Base-by-base conservation (phyloP, 2,888 invertebrate genomes). In the Elmis aenea region DNA sequence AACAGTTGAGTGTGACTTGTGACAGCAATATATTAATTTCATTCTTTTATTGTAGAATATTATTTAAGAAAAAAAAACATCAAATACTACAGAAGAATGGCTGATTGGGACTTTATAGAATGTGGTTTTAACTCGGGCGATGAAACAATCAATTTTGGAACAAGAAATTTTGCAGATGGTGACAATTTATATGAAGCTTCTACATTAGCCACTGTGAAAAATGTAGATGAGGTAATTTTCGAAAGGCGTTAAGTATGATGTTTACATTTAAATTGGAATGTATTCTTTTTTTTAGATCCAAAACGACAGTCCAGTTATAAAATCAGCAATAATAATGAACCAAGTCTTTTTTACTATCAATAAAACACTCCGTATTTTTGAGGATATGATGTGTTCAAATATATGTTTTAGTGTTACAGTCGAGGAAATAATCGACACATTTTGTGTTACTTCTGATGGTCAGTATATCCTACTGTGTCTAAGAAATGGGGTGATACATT, bases 121-220 rank as follows among this genome's bases (percentile, higher is more conserved):
- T 59, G 66, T 13, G 71, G 70, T 9, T 73, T 69, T 42, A 66
- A 70, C 44, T 51, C 58, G 15, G 69, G 70, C 1, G 72, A 74
- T 42, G 73, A 74, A 59, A 74, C 74, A 6, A 59, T 70, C 1
- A 73, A 73, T 60, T 74, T 74, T 52, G 74, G 74, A 2, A 62
- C 66, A 13, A 62, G 73, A 41, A 59, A 58, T 23, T 55, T 70
- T 24, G 64, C 62, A 2, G 68, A 68, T 40, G 64, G 61, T 21
- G 64, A 66, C 50, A 66, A 63, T 30, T 63, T 74, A 21, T 73
- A 69, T 46, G 74, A 75, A 65, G 66, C 69, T 13, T 62, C 59
- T 31, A 75, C 74, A 1, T 46, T 71, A 34, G 73, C 72, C 30
- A 58, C 64, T 4, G 62, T 70, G 12, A 46, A 40, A 26, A 40